phyloP scores from a whole-genome alignment of 2,888 invertebrate genomes.

The Diaprepes abbreviatus region DNA sequence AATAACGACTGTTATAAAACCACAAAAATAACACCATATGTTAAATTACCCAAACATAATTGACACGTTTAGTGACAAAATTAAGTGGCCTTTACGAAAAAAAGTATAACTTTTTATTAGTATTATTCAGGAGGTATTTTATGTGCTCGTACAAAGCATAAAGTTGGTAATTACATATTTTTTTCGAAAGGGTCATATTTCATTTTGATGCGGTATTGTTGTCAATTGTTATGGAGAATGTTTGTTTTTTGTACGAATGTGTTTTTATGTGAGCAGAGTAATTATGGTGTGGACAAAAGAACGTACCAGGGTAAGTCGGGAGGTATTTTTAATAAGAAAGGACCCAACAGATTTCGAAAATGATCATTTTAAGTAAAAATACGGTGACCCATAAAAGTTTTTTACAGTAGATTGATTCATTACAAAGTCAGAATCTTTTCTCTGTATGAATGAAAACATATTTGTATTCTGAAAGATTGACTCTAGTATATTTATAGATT shows the following conservation, averaged over 20 bases:
- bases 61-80: slow-evolving; percentile 36
- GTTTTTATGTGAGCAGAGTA: background rate
- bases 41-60: slow-evolving; percentile 42
- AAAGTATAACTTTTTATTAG: slow-evolving; percentile 10
- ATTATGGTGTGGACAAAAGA: background rate
- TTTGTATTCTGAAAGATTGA: no score
- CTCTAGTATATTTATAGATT: no score
- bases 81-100: slow-evolving; percentile 42
- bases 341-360: no score
- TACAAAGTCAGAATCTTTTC: no score
- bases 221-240: background rate
- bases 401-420: no score
- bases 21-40: background rate
- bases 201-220: slow-evolving; percentile 6
- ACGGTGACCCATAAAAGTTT: no score
- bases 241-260: background rate
- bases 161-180: slow-evolving; percentile 17
- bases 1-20: slow-evolving; percentile 10
- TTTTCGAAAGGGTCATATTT: slow-evolving; percentile 5
- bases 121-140: slow-evolving; percentile 5
- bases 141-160: slow-evolving; percentile 17
- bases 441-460: no score
- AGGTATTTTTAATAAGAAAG: no score
- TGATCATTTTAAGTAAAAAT: no score
- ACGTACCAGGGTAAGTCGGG: no score